Evolutionary conservation across 1,140 invertebrate genomes (phyloP), one percentile per base, ranked within the genome.

Genomic region (Trichogramma pretiosum): DNA sequence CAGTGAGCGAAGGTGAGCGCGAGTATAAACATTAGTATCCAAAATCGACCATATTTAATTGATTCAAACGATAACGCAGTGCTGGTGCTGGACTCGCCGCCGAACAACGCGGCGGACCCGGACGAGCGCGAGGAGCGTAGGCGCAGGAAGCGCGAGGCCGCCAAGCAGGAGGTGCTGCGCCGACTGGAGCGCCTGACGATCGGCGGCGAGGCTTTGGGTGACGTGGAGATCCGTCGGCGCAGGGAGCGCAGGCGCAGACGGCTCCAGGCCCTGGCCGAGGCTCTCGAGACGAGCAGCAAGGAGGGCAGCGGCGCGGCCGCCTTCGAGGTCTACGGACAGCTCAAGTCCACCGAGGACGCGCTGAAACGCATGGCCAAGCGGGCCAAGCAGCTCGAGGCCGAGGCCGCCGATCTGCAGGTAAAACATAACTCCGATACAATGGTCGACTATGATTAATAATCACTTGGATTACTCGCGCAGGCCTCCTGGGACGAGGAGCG

Each of bases 401-500:
- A 73, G 45, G 67, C 66, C 5, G 58, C 58, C 0, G 70, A 73
- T 47, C 59, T 72, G 2, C 69, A 72, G 61, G 64, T 64, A 44
- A n/a, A n/a, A n/a, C n/a, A n/a, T n/a, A n/a, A n/a, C n/a, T n/a
- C n/a, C n/a, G n/a, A n/a, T n/a, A n/a, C n/a, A n/a, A n/a, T n/a
- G n/a, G n/a, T n/a, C n/a, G n/a, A n/a, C n/a, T n/a, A n/a, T n/a
- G n/a, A n/a, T n/a, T n/a, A n/a, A n/a, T n/a, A n/a, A n/a, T n/a
- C n/a, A n/a, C n/a, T n/a, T n/a, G n/a, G n/a, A n/a, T n/a, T n/a
- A n/a, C n/a, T n/a, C n/a, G n/a, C n/a, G 26, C 48, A 67, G 56
- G 70, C 70, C 28, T 70, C 64, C 14, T 70, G 70, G 70, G 70
- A 73, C 42, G 70, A 63, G 11, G 70, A 73, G 43, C 58, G 70